These are phyloP conservation scores for Odontesthes bonariensis DNA, from an alignment of 2,113 vertebrate species.

Conservation along the genomic window DNA sequence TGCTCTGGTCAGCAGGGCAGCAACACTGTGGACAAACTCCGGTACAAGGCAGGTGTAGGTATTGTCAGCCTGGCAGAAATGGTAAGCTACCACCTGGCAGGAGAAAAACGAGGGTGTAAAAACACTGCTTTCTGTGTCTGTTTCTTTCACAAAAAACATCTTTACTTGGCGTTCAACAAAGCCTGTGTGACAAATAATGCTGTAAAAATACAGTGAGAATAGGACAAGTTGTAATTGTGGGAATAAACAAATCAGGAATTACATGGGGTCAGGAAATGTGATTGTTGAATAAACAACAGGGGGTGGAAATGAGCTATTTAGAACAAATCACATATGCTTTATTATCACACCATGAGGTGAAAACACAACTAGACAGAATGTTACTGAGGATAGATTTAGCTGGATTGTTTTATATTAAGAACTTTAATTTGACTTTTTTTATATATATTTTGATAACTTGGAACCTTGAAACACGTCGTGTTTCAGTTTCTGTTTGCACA, in stretches of 20 bases:
- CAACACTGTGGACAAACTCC: slow-evolving; percentile 95
- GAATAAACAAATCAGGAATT: no score
- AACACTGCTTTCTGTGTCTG: neutral
- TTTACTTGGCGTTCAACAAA: neutral
- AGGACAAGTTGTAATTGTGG: neutral
- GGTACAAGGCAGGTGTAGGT: slow-evolving; percentile 98
- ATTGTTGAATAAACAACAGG: no score
- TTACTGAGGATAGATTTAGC: no score
- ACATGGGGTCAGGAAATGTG: no score
- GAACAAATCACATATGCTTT: no score
- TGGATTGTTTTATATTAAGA: no score
- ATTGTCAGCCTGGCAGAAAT: slow-evolving; percentile 99
- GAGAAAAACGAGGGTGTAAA: slow-evolving; percentile 2
- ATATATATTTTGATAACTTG: no score
- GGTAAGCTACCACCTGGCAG: slow-evolving; percentile 93
- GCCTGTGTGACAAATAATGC: neutral
- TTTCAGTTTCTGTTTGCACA: no score
- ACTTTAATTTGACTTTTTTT: no score
- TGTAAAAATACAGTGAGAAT: neutral
- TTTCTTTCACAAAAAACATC: neutral
- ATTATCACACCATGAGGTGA: no score
- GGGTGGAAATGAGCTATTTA: neutral
- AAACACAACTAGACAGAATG: no score
- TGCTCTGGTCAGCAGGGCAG: slow-evolving; percentile 92
- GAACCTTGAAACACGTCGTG: no score